Evolutionary conservation across 2,113 vertebrate species (phyloP).

Genomic region (Poeciliopsis turrubarensis): DNA sequence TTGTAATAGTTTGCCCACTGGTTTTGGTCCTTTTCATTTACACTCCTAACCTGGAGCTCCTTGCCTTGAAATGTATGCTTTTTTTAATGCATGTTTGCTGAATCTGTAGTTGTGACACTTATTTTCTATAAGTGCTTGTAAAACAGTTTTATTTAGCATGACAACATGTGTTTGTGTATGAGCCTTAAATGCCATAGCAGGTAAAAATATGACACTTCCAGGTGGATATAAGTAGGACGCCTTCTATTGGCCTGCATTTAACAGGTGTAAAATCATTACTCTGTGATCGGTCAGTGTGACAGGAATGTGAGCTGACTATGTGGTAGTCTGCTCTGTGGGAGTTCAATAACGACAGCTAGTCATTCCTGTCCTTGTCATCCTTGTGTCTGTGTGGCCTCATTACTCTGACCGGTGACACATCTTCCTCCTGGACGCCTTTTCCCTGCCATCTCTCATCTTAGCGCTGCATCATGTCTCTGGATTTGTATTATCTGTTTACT

Average conservation of each 20-base stretch:
- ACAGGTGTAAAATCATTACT: constrained; percentile 78
- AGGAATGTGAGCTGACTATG: constrained; percentile 68
- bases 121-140: constrained; percentile 19
- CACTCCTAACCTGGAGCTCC: not conserved
- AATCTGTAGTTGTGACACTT: constrained; percentile 24
- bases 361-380: constrained; percentile 75
- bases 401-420: constrained; percentile 61
- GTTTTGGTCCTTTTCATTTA: not conserved
- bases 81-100: constrained; percentile 2
- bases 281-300: constrained; percentile 70
- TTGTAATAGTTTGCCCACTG: not conserved
- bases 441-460: constrained; percentile 22
- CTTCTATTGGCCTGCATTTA: constrained; percentile 66
- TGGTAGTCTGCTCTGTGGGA: constrained; percentile 60
- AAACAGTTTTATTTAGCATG: constrained; percentile 39
- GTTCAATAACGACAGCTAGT: constrained; percentile 69
- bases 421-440: constrained; percentile 35
- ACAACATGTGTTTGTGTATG: constrained; percentile 29
- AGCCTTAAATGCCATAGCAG: constrained; percentile 30
- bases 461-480: constrained; percentile 2
- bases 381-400: constrained; percentile 70
- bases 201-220: constrained; percentile 47
- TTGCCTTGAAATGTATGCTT: not conserved
- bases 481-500: constrained; percentile 27
- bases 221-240: constrained; percentile 59